Percentiles rank a stretch among this genome's conserved stretches.
Conservation (phyloP, 2,888 invertebrate genomes). For the Synanthedon tipuliformis region DNA sequence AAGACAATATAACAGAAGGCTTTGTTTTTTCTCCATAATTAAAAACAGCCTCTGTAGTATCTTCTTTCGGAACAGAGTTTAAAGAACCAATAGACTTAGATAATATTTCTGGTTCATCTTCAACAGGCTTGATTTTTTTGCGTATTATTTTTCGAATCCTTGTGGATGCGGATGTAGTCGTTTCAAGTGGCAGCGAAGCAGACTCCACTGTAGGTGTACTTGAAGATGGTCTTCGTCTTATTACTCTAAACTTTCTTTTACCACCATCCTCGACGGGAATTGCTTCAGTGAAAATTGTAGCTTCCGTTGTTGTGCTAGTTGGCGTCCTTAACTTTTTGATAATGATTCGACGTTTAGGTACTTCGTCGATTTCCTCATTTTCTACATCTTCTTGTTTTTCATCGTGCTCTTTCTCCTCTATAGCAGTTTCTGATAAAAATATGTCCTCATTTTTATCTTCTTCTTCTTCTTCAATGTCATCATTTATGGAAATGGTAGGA, state of each 20-base stretch:
- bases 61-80: slow-evolving; percentile 22
- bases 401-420: slow-evolving; percentile 58
- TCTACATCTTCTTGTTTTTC: slow-evolving; percentile 18
- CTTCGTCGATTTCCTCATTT: slow-evolving; percentile 10
- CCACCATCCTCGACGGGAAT: slow-evolving; percentile 36
- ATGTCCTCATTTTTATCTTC: slow-evolving; percentile 53
- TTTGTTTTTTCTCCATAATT: slow-evolving; percentile 55
- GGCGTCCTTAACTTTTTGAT: slow-evolving; percentile 36
- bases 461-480: slow-evolving; percentile 36
- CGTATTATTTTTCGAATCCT: slow-evolving; percentile 52
- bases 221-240: slow-evolving; percentile 44
- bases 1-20: slow-evolving; percentile 15
- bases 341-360: slow-evolving; percentile 30
- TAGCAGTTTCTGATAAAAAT: slow-evolving; percentile 59
- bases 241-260: slow-evolving; percentile 43
- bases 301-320: slow-evolving; percentile 19
- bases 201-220: slow-evolving; percentile 20
- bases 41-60: slow-evolving; percentile 24
- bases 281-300: slow-evolving; percentile 27
- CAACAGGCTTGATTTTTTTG: slow-evolving; percentile 40
- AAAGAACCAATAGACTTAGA: slow-evolving; percentile 31
- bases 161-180: slow-evolving; percentile 19
- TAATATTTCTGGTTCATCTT: slow-evolving; percentile 31
- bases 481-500: slow-evolving; percentile 20
- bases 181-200: slow-evolving; percentile 15